Evolutionary conservation across 2,888 invertebrate genomes (phyloP).

Genomic region (Tiliacea aurago): DNA sequence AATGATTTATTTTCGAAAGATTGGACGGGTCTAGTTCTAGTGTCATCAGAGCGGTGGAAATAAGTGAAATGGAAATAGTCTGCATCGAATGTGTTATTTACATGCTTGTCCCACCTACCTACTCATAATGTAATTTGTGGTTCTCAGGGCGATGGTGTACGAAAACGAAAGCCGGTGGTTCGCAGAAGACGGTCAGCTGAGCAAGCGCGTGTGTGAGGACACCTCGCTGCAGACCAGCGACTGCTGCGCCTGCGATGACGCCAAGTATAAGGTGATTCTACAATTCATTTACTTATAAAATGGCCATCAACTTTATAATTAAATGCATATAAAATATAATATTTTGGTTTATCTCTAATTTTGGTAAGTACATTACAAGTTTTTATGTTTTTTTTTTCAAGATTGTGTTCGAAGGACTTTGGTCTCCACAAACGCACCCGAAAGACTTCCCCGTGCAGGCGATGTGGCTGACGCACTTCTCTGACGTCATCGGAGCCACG

Average conservation of each 20-base stretch:
- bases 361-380: not conserved
- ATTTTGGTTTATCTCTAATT: not conserved
- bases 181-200: conserved; percentile 96
- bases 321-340: not conserved
- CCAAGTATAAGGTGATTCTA: conserved; percentile 95
- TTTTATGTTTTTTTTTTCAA: conserved; percentile 71
- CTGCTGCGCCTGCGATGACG: conserved; percentile 99
- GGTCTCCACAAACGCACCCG: conserved; percentile 98
- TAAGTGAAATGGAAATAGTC: too few relatives aligned
- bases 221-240: conserved; percentile 90
- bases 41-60: too few relatives aligned
- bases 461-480: conserved; percentile 98
- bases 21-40: too few relatives aligned
- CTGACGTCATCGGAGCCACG: conserved; percentile 98
- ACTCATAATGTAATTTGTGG: not conserved
- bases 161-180: conserved; percentile 96
- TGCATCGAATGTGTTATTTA: too few relatives aligned
- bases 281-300: too few relatives aligned
- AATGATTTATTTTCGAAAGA: not conserved
- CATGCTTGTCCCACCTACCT: too few relatives aligned
- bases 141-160: conserved; percentile 94
- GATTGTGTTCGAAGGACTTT: conserved; percentile 97
- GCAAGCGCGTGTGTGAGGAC: conserved; percentile 95
- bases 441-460: conserved; percentile 97
- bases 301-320: not conserved